These are phyloP conservation scores for Cydia splendana DNA, from an alignment of 1,140 invertebrate genomes.

Conservation along the genomic window DNA sequence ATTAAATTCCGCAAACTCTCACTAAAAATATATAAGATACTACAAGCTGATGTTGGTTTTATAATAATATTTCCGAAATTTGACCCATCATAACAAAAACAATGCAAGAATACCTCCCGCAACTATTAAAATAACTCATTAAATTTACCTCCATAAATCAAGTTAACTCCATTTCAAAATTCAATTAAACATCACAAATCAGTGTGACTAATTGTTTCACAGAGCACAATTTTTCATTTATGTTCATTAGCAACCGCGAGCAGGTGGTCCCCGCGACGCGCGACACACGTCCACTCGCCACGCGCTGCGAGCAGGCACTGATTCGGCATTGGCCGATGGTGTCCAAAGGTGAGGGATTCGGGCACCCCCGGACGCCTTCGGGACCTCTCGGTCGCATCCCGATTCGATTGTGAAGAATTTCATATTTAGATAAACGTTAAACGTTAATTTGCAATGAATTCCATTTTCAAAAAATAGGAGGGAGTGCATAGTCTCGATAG, in stretches of 20 bases:
- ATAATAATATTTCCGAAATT: too few relatives aligned
- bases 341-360: slow-evolving; percentile 75
- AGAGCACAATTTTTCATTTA: slow-evolving; percentile 53
- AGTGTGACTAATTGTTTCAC: slow-evolving; percentile 41
- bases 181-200: slow-evolving; percentile 26
- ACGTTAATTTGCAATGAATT: not conserved
- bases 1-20: too few relatives aligned
- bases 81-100: not conserved
- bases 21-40: too few relatives aligned
- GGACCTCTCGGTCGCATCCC: slow-evolving; percentile 60
- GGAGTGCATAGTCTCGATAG: too few relatives aligned
- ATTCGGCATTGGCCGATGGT: slow-evolving; percentile 69
- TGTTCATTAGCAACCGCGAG: slow-evolving; percentile 50
- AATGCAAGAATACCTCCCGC: not conserved
- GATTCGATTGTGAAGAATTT: slow-evolving; percentile 71
- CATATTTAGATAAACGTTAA: slow-evolving; percentile 64
- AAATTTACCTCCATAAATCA: slow-evolving; percentile 12
- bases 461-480: not conserved
- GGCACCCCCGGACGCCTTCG: slow-evolving; percentile 54
- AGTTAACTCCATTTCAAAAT: slow-evolving; percentile 21
- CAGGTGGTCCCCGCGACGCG: slow-evolving; percentile 25
- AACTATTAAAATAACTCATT: not conserved
- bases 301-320: slow-evolving; percentile 61
- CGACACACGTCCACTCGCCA: slow-evolving; percentile 45
- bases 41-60: too few relatives aligned